Base-by-base conservation (phyloP, 1,140 invertebrate genomes). In the Drosophila fuyamai region DNA sequence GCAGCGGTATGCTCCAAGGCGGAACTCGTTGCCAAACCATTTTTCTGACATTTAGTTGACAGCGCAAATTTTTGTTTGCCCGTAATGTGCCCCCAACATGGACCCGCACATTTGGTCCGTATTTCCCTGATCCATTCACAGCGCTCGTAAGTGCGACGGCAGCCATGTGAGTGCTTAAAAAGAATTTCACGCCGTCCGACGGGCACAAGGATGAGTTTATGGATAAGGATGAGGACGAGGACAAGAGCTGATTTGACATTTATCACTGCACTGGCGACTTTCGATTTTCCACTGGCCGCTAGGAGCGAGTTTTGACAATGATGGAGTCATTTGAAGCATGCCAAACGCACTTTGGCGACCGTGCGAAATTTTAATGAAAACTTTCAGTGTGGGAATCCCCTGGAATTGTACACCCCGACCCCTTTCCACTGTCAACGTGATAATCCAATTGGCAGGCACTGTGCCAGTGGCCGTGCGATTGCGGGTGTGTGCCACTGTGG, bases 21-120 rank as follows among this genome's bases (percentile, higher is more conserved):
- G 48, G 59, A 60, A 65, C 46, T 71, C 70, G 72, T 54, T 82
- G 62, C 70, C 76, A 63, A 62, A 76, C 76, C 83, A 88, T 88
- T 88, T 88, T 88, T 89, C 83, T 88, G 83, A 88, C 83, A 88
- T 88, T 88, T 88, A 88, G 83, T 88, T 89, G 83, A 88, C 83
- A 88, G 84, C 77, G 80, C 80, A 89, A 89, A 88, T 89, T 88
- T 84, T 89, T 89, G 84, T 88, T 89, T 88, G 83, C 76, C 72
- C 79, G 83, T 82, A 88, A 88, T 89, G 83, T 78, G 71, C 65
- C 50, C 75, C 78, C 76, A 76, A 79, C 79, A 67, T 54, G 60
- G 79, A 44, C 59, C 74, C 47, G 78, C 51, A 66, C 79, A 50
- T 82, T 66, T 57, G 62, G 50, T 35, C 16, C 38, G 48, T 18